Evolutionary conservation across 2,113 vertebrate species (phyloP), one percentile per base, ranked within the genome.

Genomic region (Baryphthengus martii): DNA sequence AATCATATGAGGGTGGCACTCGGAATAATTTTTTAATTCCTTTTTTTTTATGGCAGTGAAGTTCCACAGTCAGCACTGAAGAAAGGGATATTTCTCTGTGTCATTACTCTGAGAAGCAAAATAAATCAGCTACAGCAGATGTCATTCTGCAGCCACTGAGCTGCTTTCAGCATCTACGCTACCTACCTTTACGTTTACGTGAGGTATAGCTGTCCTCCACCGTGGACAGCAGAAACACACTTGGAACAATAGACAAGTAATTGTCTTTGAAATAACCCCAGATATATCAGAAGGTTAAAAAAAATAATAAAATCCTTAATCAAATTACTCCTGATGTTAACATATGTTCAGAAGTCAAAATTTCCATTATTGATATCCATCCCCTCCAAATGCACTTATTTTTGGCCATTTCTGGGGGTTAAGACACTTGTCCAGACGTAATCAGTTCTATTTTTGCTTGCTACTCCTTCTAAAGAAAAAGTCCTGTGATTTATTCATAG

Each of bases 401-500:
- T 90, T 85, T 56, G 29, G 76, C 31, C 6, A 35, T 62, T 89
- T 78, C 16, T 59, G 5, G 10, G 11, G 6, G 25, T 11, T 65
- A 44, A 70, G 63, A 68, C 14, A 73, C 88, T 61, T 56, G 9
- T 42, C 39, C 11, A 74, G 17, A 19, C 10, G 0, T 65, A 77
- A 66, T 92, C 35, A 76, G 33, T 88, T 89, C 35, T 50, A 31
- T 42, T 96, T 62, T 90, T 67, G 11, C 23, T 92, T 76, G 13
- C 88, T 89, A 93, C 9, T 33, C 23, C 11, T 88, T 82, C 63
- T 73, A 45, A 71, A 73, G 29, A 53, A 89, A 85, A 83, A 40
- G 21, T 63, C 35, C 11, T 56, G 21, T 93, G 83, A 92, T 93
- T 95, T 93, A 96, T 97, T 84, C n/a, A 84, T 78, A 61, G 35